Conservation (phyloP, 2,888 invertebrate species). For the Smittia sp. region DNA sequence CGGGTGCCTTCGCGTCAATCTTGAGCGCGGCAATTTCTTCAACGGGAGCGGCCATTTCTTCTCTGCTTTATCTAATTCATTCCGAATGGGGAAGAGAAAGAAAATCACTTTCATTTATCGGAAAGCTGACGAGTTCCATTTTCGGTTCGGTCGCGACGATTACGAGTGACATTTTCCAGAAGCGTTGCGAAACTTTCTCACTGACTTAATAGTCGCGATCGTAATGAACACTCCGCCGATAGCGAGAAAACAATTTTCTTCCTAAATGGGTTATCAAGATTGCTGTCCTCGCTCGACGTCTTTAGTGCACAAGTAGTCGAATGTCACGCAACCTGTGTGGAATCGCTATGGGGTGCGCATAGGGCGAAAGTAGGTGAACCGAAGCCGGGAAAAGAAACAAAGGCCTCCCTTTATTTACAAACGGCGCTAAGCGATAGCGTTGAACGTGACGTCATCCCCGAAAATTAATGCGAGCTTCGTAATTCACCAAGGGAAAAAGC, state of each 20-base stretch:
- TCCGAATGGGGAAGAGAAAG: not conserved
- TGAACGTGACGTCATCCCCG: not conserved
- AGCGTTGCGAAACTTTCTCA: conserved; percentile 10
- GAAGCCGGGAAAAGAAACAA: not conserved
- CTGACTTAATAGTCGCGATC: not conserved
- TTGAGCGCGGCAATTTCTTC: conserved; percentile 34
- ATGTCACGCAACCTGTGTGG: conserved; percentile 29
- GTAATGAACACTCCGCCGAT: not conserved
- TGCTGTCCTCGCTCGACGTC: not conserved
- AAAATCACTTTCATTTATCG: conserved; percentile 16
- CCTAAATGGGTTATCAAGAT: conserved; percentile 40
- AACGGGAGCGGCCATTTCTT: conserved; percentile 28
- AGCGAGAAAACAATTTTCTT: not conserved
- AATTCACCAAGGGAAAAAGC: too few species aligned
- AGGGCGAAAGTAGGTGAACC: conserved; percentile 8
- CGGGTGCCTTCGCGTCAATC: conserved; percentile 25
- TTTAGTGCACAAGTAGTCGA: not conserved
- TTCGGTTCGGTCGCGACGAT: not conserved
- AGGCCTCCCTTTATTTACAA: conserved; percentile 14
- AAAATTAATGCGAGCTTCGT: too few species aligned
- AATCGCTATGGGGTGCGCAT: not conserved
- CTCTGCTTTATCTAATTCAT: not conserved
- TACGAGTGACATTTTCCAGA: conserved; percentile 3
- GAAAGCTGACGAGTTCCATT: conserved; percentile 5
- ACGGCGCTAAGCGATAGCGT: not conserved